Conservation (phyloP, 2,888 invertebrate species). For the Trileptium ribeirensis region DNA sequence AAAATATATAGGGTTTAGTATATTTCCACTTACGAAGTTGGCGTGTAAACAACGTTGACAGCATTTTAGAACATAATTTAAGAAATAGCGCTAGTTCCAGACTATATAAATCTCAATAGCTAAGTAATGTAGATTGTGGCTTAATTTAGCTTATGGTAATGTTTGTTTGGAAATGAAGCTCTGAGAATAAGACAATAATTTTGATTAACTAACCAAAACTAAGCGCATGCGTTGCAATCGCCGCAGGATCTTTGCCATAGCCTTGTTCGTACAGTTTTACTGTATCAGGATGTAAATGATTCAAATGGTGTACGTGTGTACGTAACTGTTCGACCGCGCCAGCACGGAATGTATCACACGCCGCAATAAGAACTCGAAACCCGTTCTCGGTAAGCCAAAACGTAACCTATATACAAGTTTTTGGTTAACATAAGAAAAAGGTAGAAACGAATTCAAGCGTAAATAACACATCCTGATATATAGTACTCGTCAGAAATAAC, state of each 20-base stretch:
- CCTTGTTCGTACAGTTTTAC: slow-evolving; percentile 96
- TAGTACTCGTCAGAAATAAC: too few relatives aligned
- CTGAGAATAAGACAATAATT: background rate
- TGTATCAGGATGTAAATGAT: slow-evolving; percentile 75
- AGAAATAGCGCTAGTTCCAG: too few relatives aligned
- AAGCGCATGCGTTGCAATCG: slow-evolving; percentile 94
- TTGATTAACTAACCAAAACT: slow-evolving; percentile 61
- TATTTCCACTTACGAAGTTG: too few relatives aligned
- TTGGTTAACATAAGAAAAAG: too few relatives aligned
- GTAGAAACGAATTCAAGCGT: too few relatives aligned
- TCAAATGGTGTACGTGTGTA: slow-evolving; percentile 84
- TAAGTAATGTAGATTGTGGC: background rate
- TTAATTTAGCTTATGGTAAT: background rate
- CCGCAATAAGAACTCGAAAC: slow-evolving; percentile 88
- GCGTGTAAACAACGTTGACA: too few relatives aligned
- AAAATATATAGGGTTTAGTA: too few relatives aligned
- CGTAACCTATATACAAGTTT: too few relatives aligned
- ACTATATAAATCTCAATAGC: slow-evolving; percentile 13
- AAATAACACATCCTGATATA: too few relatives aligned
- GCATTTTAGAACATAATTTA: too few relatives aligned
- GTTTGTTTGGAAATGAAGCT: background rate
- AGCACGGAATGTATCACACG: slow-evolving; percentile 97
- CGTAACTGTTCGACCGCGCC: slow-evolving; percentile 96
- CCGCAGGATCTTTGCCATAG: slow-evolving; percentile 96
- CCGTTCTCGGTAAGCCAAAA: slow-evolving; percentile 99